Base-by-base conservation (phyloP, 2,888 invertebrate genomes). In the Drosophila helvetica region DNA sequence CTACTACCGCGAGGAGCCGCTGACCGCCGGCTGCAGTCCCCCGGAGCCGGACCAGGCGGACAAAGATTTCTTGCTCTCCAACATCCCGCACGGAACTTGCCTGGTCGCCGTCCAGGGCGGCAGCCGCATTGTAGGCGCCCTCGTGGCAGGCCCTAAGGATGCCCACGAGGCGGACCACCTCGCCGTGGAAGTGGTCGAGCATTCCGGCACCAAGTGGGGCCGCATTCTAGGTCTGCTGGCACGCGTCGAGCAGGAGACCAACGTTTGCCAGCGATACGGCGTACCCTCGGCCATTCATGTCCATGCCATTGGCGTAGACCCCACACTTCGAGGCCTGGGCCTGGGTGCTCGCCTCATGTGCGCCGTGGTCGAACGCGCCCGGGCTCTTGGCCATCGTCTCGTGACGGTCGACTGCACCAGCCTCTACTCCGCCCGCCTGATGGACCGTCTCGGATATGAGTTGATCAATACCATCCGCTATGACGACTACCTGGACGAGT, bases 1-100 rank as follows among this genome's bases (percentile, higher is more conserved):
- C 62, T 92, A 89, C 50, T 92, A 91, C 45, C 78, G 58, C 0
- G 91, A 92, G 22, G 92, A 92, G 47, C 91, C 92, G 3, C 58
- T 91, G 6, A 91, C 90, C 3, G 63, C 70, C 0, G 90, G 90
- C 27, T 85, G 77, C 38, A 75, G 77, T 4, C 91, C 91, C 0
- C 74, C 74, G 4, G 77, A 86, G 18, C 90, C 88, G 3, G 84
- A 84, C 10, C 66, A 72, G 2, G 86, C 76, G 12, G 92, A 92
- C 70, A 83, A 88, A 47, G 74, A 84, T 2, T 91, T 88, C 43
- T 76, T 82, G 52, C 78, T 90, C 53, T 85, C 88, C 3, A 79
- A 89, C 19, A 67, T 92, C 0, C 25, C 70, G 1, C 66, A 83
- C 18, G 89, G 88, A 46, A 79, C 89, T 3, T 87, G 90, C 55